A percentile compares a stretch with the other conserved stretches of the same genome.
phyloP scores from a whole-genome alignment of 2,888 invertebrate genomes.

The Cremastinae sp. region DNA sequence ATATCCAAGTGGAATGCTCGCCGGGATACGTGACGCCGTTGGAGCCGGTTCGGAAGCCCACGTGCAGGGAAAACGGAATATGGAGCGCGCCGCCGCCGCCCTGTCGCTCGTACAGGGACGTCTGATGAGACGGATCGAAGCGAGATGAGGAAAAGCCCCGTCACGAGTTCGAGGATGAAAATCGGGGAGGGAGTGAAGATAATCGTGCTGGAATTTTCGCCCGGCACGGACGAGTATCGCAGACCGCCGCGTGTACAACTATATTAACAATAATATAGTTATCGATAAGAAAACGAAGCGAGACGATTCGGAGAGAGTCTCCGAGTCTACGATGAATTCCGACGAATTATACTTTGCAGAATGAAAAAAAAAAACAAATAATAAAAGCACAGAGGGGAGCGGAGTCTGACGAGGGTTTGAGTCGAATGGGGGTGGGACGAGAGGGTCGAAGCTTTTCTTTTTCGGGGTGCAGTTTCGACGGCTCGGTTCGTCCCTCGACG shows the following conservation, averaged over 20 bases:
- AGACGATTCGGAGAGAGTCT: constrained; percentile 22
- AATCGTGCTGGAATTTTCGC: not conserved
- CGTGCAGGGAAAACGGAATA: constrained; percentile 85
- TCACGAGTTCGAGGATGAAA: constrained; percentile 14
- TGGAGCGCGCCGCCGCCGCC: constrained; percentile 87
- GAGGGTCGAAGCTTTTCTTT: too few species aligned
- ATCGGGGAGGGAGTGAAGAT: constrained; percentile 8
- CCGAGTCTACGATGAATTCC: constrained; percentile 8
- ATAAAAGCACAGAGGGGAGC: constrained; percentile 38
- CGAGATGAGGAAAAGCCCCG: constrained; percentile 37
- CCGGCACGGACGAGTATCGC: too few species aligned
- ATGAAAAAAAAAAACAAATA: constrained; percentile 46
- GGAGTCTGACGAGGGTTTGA: too few species aligned
- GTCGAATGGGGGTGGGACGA: too few species aligned
- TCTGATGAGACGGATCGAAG: constrained; percentile 76
- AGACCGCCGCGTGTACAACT: not conserved
- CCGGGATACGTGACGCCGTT: constrained; percentile 83
- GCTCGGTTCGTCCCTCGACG: constrained; percentile 38
- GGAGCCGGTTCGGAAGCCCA: constrained; percentile 84
- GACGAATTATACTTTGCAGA: constrained; percentile 1
- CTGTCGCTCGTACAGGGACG: constrained; percentile 85
- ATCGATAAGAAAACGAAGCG: constrained; percentile 15
- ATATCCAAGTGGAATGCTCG: constrained; percentile 86
- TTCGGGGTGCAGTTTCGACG: too few species aligned
- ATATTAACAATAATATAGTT: not conserved